These are phyloP conservation scores for Pangasius djambal DNA, from an alignment of 2,797 vertebrate genomes.

Conservation along the genomic window DNA sequence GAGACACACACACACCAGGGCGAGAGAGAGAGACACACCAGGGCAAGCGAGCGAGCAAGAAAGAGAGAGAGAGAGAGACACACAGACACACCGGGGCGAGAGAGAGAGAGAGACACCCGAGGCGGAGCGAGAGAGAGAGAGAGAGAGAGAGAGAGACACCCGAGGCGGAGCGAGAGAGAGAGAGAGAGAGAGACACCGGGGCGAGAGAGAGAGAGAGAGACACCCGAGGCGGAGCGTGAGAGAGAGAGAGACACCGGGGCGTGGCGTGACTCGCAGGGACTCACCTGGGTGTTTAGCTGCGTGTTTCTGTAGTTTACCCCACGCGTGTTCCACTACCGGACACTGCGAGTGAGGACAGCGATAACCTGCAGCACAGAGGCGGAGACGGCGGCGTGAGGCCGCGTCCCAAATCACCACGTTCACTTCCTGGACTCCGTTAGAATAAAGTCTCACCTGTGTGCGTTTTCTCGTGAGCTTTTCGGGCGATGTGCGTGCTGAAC, in stretches of 20 bases:
- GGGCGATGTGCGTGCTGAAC: constrained; percentile 67
- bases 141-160: too few relatives aligned
- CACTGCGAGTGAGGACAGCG: constrained; percentile 69
- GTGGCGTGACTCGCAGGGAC: background rate
- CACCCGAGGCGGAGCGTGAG: too few relatives aligned
- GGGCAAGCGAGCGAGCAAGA: too few relatives aligned
- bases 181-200: too few relatives aligned
- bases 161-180: too few relatives aligned
- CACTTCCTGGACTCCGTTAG: background rate
- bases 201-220: background rate
- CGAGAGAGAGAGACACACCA: too few relatives aligned
- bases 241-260: background rate
- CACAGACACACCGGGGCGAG: too few relatives aligned
- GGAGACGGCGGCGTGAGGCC: background rate
- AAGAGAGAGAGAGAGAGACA: too few relatives aligned
- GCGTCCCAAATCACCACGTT: background rate
- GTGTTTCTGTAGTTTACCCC: constrained; percentile 75
- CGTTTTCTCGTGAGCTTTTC: constrained; percentile 75
- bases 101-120: background rate
- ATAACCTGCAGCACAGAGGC: constrained; percentile 71
- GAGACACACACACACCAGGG: too few relatives aligned
- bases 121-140: too few relatives aligned
- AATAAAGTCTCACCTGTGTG: constrained; percentile 71
- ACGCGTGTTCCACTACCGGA: constrained; percentile 67
- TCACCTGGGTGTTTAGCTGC: constrained; percentile 73